Evolutionary conservation across 2,113 vertebrate genomes (phyloP).

Genomic region (Aegithalos caudatus): DNA sequence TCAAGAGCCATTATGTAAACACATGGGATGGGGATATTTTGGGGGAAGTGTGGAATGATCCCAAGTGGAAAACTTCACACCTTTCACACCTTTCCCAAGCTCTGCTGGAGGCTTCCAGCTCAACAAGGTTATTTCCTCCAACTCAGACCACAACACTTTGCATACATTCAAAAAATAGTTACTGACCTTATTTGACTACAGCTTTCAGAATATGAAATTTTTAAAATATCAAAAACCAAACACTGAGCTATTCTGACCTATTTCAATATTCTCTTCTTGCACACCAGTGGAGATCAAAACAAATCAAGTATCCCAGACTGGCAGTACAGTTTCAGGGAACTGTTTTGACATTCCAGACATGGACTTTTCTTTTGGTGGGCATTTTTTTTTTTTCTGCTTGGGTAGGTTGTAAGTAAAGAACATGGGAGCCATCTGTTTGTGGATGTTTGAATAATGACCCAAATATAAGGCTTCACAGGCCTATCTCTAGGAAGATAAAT

Average conservation of each 20-base stretch:
- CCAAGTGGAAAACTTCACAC: neutral
- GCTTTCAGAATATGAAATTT: neutral
- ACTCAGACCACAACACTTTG: neutral
- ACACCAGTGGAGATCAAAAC: neutral
- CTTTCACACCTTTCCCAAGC: neutral
- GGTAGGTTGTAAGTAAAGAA: neutral
- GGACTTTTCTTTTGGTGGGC: neutral
- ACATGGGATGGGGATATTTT: neutral
- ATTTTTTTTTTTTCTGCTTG: neutral
- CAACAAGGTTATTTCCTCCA: neutral
- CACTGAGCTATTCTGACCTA: neutral
- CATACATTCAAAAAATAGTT: neutral
- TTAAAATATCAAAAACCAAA: neutral
- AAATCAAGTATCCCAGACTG: neutral
- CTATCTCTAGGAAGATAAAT: slow-evolving; percentile 33
- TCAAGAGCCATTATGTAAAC: neutral
- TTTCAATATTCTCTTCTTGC: neutral
- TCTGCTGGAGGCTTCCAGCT: neutral
- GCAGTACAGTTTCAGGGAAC: neutral
- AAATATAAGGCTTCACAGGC: neutral
- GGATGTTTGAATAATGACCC: neutral
- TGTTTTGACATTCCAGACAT: neutral
- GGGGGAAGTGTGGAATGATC: neutral
- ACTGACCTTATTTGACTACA: neutral
- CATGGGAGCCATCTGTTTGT: slow-evolving; percentile 1